Evolutionary conservation across 1,140 invertebrate genomes (phyloP).

Genomic region (Halyomorpha halys): DNA sequence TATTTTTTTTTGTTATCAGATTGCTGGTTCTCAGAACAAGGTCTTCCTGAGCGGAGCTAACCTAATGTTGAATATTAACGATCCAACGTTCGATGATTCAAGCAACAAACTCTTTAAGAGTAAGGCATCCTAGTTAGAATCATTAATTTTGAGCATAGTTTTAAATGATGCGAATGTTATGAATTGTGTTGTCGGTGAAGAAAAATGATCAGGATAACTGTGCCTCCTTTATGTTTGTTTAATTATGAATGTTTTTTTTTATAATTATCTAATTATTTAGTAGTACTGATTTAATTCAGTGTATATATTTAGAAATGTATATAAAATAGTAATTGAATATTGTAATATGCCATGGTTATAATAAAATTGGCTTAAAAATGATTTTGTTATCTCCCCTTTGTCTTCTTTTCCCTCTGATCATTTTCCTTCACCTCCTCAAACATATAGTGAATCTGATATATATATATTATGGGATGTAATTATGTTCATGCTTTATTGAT

Average conservation of each 20-base stretch:
- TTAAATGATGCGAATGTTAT: too few relatives aligned
- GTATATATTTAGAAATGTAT: too few relatives aligned
- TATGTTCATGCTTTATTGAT: too few relatives aligned
- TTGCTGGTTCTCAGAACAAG: slow-evolving; percentile 87
- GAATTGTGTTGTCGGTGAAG: background rate
- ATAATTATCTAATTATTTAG: too few relatives aligned
- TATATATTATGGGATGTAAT: too few relatives aligned
- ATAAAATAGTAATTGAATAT: too few relatives aligned
- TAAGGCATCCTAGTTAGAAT: slow-evolving; percentile 26
- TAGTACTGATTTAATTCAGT: too few relatives aligned
- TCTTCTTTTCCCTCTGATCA: slow-evolving; percentile 9
- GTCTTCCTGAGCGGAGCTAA: slow-evolving; percentile 86
- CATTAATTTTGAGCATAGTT: background rate
- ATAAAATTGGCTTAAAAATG: too few relatives aligned
- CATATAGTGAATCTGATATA: background rate
- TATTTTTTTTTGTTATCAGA: slow-evolving; percentile 44
- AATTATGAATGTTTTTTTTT: too few relatives aligned
- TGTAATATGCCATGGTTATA: too few relatives aligned
- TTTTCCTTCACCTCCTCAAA: slow-evolving; percentile 3
- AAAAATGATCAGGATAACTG: slow-evolving; percentile 14
- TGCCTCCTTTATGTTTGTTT: too few relatives aligned
- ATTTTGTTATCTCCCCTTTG: background rate
- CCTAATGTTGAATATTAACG: slow-evolving; percentile 95
- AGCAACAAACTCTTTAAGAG: slow-evolving; percentile 55
- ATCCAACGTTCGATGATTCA: slow-evolving; percentile 81